Evolutionary conservation across 2,888 invertebrate species (phyloP).

Genomic region (Cryptops parisi): DNA sequence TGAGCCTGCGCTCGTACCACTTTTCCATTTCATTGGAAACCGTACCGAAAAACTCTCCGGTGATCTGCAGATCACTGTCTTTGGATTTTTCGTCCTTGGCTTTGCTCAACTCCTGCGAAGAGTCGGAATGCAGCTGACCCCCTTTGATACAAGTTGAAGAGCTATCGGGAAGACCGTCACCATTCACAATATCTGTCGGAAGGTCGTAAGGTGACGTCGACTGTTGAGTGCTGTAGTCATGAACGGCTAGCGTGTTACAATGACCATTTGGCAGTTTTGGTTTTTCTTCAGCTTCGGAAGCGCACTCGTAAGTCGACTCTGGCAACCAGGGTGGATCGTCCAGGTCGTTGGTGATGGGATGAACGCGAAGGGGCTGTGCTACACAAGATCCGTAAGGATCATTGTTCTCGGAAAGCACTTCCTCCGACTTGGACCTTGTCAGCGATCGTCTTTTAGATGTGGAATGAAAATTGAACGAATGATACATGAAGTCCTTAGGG

Average conservation of each 20-base stretch:
- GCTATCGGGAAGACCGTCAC: not conserved
- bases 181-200: not conserved
- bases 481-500: not conserved
- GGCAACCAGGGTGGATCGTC: not conserved
- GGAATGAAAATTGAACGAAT: not conserved
- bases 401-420: constrained; percentile 29
- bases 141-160: no score
- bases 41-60: constrained; percentile 13
- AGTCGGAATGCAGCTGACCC: not conserved
- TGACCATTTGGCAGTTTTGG: not conserved
- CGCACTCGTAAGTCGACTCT: not conserved
- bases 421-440: constrained; percentile 29
- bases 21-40: constrained; percentile 16
- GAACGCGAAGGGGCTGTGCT: not conserved
- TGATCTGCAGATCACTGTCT: constrained; percentile 12
- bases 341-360: not conserved
- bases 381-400: no score
- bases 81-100: not conserved
- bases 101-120: no score
- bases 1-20: constrained; percentile 16
- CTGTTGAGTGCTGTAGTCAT: no score
- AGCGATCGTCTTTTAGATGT: not conserved
- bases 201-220: not conserved
- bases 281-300: not conserved
- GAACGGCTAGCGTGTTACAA: no score